A percentile compares a stretch with the other conserved stretches of the same genome.
Conservation (phyloP, 2,113 vertebrate species). For the Chlorodrepanis virens region DNA sequence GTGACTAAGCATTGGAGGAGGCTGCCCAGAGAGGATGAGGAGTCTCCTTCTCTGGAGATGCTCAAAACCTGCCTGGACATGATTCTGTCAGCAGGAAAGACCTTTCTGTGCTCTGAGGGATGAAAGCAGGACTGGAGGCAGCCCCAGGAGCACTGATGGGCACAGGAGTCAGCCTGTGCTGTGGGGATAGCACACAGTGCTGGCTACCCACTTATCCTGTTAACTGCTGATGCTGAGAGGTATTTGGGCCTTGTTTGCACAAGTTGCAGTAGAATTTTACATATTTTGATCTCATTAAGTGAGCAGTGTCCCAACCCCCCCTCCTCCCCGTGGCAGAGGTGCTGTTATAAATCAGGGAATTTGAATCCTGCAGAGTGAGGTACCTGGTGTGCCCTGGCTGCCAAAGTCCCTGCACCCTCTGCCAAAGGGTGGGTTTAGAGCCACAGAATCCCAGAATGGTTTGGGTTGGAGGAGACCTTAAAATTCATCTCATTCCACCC, state of each 20-base stretch:
- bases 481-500: not conserved
- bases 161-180: not conserved
- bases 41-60: not conserved
- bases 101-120: not conserved
- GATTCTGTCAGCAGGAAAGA: not conserved
- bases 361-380: not conserved
- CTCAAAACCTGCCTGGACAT: not conserved
- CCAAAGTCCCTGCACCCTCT: not conserved
- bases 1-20: not conserved
- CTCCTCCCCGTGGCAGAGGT: not conserved
- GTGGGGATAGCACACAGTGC: accelerated
- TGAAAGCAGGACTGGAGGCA: not conserved
- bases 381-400: not conserved
- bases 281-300: not conserved
- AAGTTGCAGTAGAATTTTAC: not conserved
- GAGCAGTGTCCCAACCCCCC: not conserved
- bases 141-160: not conserved
- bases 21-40: not conserved
- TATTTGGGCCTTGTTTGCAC: not conserved
- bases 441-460: not conserved
- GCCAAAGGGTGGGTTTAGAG: not conserved
- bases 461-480: not conserved
- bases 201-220: not conserved
- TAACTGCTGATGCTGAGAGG: not conserved
- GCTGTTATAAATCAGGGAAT: not conserved